Evolutionary conservation across 2,797 vertebrate species (phyloP), one percentile per base, ranked within the genome.

Genomic region (Artibeus lituratus): DNA sequence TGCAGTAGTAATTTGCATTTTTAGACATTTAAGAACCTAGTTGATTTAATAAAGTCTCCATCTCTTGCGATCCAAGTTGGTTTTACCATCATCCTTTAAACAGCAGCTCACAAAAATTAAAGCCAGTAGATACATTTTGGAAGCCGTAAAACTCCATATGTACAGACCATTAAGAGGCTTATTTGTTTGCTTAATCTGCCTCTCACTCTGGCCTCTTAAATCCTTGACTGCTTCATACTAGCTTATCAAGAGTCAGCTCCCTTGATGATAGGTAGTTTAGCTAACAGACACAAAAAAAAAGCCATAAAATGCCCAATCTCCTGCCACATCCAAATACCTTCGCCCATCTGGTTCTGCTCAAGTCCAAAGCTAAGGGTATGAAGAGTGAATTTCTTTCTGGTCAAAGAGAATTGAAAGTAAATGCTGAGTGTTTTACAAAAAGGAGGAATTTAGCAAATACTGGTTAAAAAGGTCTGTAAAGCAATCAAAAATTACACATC

Each of bases 61-160:
- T 72, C 65, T 91, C 59, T 88, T 95, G n/a, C 62, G 37, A 83
- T 88, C 44, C 69, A 94, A 80, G 37, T 77, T 83, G 49, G 77
- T 85, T 85, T 90, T 77, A n/a, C 87, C 26, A 8, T 55, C 53
- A 90, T 90, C 70, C 78, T 69, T 87, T 90, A 82, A 82, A 85
- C 29, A 65, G 21, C 35, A 90, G 67, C 44, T 88, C 29, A 87
- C 72, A 94, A 44, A 92, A 96, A 85, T 32, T 32, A 85, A 88
- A 92, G 37, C 24, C 35, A 70, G 49, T 42, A 74, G 42, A 72
- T 78, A 72, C 9, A 73, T 91, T 87, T 88, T 86, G 77, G 85
- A 95, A 96, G 69, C 77, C 32, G 2, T 92, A 95, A 94, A 84
- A 72, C 19, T 85, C 89, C 82, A 51, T 62, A 91, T 74, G 89